Evolutionary conservation across 2,797 vertebrate genomes (phyloP).

Genomic region (Ptychadena robeensis): DNA sequence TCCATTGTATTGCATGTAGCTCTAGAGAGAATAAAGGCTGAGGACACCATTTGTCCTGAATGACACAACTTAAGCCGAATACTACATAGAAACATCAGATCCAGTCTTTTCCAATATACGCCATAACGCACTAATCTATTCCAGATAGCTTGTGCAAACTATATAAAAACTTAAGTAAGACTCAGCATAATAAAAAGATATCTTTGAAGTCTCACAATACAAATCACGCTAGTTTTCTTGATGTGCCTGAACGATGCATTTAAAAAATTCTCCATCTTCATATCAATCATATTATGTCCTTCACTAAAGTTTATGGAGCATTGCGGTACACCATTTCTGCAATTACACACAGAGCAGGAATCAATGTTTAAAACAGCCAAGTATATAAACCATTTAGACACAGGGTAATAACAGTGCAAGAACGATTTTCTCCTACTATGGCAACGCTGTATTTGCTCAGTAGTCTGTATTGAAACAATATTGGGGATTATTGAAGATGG

Average conservation of each 20-base stretch:
- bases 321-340: conserved; percentile 66
- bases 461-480: neutral
- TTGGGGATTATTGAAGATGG: neutral
- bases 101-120: neutral
- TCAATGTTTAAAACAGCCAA: conserved; percentile 66
- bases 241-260: conserved; percentile 24
- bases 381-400: conserved; percentile 66
- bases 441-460: neutral
- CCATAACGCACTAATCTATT: conserved; percentile 16
- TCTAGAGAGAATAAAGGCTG: neutral
- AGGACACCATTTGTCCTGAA: neutral
- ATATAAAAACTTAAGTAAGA: conserved; percentile 38
- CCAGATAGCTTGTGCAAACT: conserved; percentile 30
- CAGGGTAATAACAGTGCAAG: conserved; percentile 39
- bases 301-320: conserved; percentile 63
- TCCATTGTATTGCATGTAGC: neutral
- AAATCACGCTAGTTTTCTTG: conserved; percentile 46
- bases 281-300: conserved; percentile 57
- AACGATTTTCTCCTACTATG: conserved; percentile 3
- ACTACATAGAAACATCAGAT: neutral
- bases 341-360: conserved; percentile 68
- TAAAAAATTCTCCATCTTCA: conserved; percentile 28
- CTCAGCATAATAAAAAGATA: conserved; percentile 31
- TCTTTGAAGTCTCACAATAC: conserved; percentile 30
- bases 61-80: neutral